Base-by-base conservation (phyloP, 2,113 vertebrate genomes). In the Pachyramphus minor region DNA sequence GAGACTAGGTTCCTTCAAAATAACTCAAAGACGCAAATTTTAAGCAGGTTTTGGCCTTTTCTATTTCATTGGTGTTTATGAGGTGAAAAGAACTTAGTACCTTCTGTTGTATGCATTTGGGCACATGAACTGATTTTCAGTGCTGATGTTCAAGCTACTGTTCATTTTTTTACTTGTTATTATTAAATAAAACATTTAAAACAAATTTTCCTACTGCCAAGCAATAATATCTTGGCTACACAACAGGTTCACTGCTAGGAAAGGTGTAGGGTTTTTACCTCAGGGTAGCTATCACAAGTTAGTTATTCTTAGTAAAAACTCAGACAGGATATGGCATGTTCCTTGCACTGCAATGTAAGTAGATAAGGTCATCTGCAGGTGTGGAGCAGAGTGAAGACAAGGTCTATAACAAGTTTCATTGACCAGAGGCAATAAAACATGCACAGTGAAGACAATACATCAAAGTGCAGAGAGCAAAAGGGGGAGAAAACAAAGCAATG, bases 371-470 rank as follows among this genome's bases (percentile, higher is more conserved):
- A 1, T 5, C 23, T 18, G 13, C 71, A 76, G 67, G 66, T 63
- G 75, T 72, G 52, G 47, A 39, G 39, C 52, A 72, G 52, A 39
- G 53, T n/a, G 67, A 60, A 8, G 75, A 90, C 24, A 39, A 31
- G 52, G 23, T 45, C 52, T 82, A 0, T 50, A 30, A 37, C 42
- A 73, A 3, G 0, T 74, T 80, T n/a, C 1, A 3, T 8, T 77
- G 77, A 24, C 44, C 39, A 45, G 72, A 44, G 31, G 37, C 53
- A 80, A 39, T 0, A 10, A 42, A 49, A 58, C 7, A 11, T 35
- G 41, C 49, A 19, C 0, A 1, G 31, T 6, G 28, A 69, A 71
- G 44, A 28, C 11, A 71, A 23, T 24, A 8, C 23, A 35, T 5
- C 28, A 27, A 42, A 47, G 49, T 5, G 27, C 33, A 23, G 11